These are phyloP conservation scores for Marmota flaviventris DNA, from an alignment of 2,113 vertebrate species.

Conservation along the genomic window DNA sequence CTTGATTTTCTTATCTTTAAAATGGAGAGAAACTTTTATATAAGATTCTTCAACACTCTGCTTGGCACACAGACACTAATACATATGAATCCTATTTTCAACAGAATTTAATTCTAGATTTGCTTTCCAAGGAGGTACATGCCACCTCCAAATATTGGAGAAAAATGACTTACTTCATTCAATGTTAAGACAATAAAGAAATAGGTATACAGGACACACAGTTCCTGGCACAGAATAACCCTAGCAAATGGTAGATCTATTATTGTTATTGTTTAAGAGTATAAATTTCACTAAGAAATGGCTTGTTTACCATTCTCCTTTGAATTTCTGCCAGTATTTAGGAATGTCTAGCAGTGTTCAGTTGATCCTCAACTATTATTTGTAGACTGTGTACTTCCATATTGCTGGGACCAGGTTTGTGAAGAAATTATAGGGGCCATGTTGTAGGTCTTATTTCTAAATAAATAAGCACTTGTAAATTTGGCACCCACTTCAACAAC, in stretches of 20 bases:
- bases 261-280: neutral
- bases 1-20: conserved; percentile 67
- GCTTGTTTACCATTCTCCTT: neutral
- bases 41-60: neutral
- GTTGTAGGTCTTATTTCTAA: conserved; percentile 29
- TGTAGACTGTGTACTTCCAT: neutral
- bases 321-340: neutral
- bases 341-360: neutral
- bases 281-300: conserved; percentile 16
- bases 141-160: conserved; percentile 2
- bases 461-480: neutral
- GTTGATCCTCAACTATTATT: neutral
- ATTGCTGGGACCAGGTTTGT: neutral
- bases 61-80: neutral
- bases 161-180: conserved; percentile 52
- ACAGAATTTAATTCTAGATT: neutral
- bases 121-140: neutral
- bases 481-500: neutral
- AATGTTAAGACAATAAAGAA: conserved; percentile 24
- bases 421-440: neutral
- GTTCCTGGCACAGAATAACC: neutral
- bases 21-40: conserved; percentile 44
- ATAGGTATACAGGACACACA: neutral
- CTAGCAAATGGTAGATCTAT: neutral
- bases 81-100: conserved; percentile 25